Conservation (phyloP, 2,797 vertebrate species). For the Corythornis leucogaster region DNA sequence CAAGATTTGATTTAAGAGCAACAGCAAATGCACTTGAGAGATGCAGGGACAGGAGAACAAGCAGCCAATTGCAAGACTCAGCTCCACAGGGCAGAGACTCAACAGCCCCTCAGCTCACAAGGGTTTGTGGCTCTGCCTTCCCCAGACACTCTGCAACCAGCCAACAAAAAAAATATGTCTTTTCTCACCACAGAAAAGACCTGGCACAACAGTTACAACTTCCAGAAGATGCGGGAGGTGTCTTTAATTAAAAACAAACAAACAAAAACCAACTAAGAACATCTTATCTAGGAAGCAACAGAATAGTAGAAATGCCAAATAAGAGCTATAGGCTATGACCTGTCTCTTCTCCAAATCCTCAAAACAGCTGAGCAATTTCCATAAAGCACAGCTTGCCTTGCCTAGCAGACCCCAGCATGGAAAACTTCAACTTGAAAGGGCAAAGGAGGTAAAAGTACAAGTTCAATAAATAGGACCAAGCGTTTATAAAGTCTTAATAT, state of each 20-base stretch:
- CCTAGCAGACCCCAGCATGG: neutral
- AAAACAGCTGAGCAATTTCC: constrained; percentile 46
- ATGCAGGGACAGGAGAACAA: neutral
- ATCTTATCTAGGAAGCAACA: neutral
- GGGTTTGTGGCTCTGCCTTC: neutral
- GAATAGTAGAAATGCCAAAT: neutral
- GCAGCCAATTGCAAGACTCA: accelerated
- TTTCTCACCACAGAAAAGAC: neutral
- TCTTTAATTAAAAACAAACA: neutral
- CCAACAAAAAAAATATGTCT: neutral
- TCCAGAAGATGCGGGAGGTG: neutral
- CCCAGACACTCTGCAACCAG: neutral
- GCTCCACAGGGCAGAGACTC: neutral
- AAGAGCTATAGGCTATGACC: constrained; percentile 36
- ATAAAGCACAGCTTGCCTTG: neutral
- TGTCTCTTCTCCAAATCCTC: constrained; percentile 11
- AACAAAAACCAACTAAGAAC: neutral
- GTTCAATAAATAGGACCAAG: neutral
- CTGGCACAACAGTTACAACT: neutral
- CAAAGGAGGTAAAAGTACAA: neutral
- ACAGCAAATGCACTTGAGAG: neutral
- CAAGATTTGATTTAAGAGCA: neutral
- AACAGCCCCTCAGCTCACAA: neutral
- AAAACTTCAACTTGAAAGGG: constrained; percentile 32
- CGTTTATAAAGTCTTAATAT: neutral